Percentiles rank a stretch among this genome's conserved stretches.
Conservation (phyloP, 64 coral and sea anemone species). For the Anthopleura sola region DNA sequence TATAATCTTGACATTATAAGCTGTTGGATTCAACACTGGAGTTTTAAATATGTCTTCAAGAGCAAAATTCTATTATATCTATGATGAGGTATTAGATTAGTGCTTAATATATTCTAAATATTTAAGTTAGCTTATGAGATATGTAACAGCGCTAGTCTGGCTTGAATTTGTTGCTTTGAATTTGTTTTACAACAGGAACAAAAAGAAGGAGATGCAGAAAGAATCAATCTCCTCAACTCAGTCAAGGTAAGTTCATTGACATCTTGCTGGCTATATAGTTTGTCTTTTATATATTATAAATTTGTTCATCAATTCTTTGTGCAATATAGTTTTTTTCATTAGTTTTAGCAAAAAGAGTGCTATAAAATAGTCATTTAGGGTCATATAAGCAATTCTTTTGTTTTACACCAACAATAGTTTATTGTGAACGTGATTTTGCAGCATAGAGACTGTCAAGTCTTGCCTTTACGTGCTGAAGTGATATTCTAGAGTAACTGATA, state of each 20-base stretch:
- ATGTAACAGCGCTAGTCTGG: too few species aligned
- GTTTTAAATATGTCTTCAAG: neutral
- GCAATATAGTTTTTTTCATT: too few species aligned
- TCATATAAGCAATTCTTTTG: too few species aligned
- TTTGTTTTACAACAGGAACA: slow-evolving; percentile 27
- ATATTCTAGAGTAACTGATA: neutral
- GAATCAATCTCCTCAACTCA: slow-evolving; percentile 47
- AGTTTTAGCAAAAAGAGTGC: too few species aligned
- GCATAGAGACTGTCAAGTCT: neutral
- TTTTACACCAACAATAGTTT: neutral
- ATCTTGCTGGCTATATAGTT: neutral
- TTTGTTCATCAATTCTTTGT: too few species aligned
- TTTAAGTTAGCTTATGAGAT: neutral
- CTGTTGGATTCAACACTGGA: neutral
- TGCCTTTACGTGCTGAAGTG: neutral
- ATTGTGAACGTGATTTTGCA: neutral
- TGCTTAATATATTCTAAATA: too few species aligned
- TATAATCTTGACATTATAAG: neutral
- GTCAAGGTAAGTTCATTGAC: slow-evolving; percentile 42
- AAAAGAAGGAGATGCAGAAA: slow-evolving; percentile 67
- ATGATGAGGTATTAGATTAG: neutral
- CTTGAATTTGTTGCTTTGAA: too few species aligned
- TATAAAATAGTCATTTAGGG: too few species aligned
- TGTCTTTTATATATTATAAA: too few species aligned
- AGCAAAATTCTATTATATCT: slow-evolving; percentile 26